A percentile compares a stretch with the other conserved stretches of the same genome.
These are phyloP conservation scores for Zygothrica quintamaculata DNA, from an alignment of 2,888 invertebrate genomes.

Conservation along the genomic window DNA sequence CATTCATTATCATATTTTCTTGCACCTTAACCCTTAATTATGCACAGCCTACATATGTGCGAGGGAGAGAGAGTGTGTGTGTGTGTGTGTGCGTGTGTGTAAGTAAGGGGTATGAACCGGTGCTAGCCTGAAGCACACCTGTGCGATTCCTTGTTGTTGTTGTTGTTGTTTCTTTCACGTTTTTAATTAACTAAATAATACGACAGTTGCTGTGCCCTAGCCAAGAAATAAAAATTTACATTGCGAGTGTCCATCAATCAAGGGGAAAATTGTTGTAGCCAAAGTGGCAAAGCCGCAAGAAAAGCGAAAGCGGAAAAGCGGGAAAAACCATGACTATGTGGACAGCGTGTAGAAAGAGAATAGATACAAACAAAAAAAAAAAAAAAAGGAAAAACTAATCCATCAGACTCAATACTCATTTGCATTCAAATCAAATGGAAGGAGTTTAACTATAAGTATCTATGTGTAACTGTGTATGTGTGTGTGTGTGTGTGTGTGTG, in stretches of 20 bases:
- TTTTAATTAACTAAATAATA: conserved; percentile 44
- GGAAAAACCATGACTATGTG: too few relatives aligned
- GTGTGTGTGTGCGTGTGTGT: conserved; percentile 1
- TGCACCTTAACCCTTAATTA: conserved; percentile 1
- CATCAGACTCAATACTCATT: conserved; percentile 68
- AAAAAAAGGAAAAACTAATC: conserved; percentile 49
- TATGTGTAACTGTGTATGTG: too few relatives aligned
- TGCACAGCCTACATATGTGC: not conserved
- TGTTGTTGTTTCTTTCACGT: too few relatives aligned
- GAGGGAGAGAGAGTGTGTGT: not conserved
- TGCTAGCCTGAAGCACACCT: conserved; percentile 43
- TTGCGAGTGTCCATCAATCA: conserved; percentile 45
- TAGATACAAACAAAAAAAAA: not conserved
- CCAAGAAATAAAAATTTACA: conserved; percentile 39
- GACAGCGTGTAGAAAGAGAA: not conserved
- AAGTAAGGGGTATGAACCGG: too few relatives aligned
- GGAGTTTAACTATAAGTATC: too few relatives aligned
- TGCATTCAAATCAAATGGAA: conserved; percentile 50
- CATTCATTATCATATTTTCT: conserved; percentile 34
- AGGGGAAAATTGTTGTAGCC: conserved; percentile 25
- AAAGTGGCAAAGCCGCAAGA: conserved; percentile 48
- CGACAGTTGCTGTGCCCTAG: conserved; percentile 1
- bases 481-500: too few relatives aligned
- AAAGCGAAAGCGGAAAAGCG: conserved; percentile 23
- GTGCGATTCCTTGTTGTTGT: conserved; percentile 26